Base-by-base conservation (phyloP, 2,113 vertebrate genomes). In the Struthio camelus region DNA sequence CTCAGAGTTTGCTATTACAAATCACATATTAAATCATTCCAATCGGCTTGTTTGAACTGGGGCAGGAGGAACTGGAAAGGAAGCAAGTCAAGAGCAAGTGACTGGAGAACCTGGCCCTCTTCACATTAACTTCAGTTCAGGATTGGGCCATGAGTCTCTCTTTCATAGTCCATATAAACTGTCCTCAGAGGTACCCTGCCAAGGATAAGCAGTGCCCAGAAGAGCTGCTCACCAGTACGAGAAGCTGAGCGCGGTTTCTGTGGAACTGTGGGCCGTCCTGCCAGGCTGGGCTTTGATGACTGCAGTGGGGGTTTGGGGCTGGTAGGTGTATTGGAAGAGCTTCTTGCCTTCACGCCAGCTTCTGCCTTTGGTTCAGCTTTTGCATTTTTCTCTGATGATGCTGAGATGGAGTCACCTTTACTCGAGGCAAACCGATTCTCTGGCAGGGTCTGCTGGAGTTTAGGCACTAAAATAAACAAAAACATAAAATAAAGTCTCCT, bases 231-330 rank as follows among this genome's bases (percentile, higher is more conserved):
- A 99, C 99, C 99, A 36, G 98, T 98, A 85, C 98, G 95, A 19
- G 98, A 98, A 94, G 97, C 82, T 44, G 98, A 98, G 76, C 99
- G 98, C 1, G 99, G 99, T 72, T 99, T 99, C 97, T 98, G 99
- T 0, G 98, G 98, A 94, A 99, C 98, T 19, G 97, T 96, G 48
- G 99, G 99, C 18, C 99, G 98, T 50, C 98, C 98, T 34, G 98
- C 97, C 71, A 98, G 97, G 72, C 97, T 94, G 15, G 99, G 99
- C 95, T 99, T 99, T 8, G 98, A 64, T 27, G 98, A 98, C 94
- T 99, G 99, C 42, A 98, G 97, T 9, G 97, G 98, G 6, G 99
- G 98, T 95, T 99, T 99, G 1, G 99, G 98, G 94, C 98, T 99
- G 5, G 98, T 97, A 0, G 98, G 98, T 2, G 98, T 98, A 58